Conservation (phyloP, 2,888 invertebrate species). For the Dryomyza anilis region DNA sequence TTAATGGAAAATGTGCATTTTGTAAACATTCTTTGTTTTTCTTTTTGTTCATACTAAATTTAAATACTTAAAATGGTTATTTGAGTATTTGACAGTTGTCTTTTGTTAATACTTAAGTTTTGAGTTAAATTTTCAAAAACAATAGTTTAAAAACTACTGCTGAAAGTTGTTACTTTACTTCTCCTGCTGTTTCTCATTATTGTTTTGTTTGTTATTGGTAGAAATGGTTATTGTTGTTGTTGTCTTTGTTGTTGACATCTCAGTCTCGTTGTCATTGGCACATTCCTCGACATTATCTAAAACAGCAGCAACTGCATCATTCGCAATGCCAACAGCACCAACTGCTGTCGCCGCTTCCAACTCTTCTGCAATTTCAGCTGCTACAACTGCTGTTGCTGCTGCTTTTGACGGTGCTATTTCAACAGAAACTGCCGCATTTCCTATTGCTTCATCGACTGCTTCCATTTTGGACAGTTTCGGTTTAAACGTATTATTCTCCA, state of each 20-base stretch:
- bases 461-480: conserved; percentile 45
- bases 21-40: no score
- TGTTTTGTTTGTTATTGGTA: conserved; percentile 32
- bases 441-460: conserved; percentile 24
- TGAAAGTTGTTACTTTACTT: no score
- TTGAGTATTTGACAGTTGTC: not conserved
- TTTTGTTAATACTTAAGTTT: not conserved
- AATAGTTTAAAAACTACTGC: no score
- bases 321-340: conserved; percentile 39
- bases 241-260: conserved; percentile 35
- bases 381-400: not conserved
- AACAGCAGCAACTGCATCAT: conserved; percentile 31
- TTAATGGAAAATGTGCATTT: no score
- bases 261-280: conserved; percentile 50
- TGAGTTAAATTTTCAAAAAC: no score
- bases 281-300: conserved; percentile 29
- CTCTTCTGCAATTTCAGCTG: conserved; percentile 37
- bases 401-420: conserved; percentile 3
- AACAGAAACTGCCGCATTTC: conserved; percentile 11
- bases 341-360: conserved; percentile 38
- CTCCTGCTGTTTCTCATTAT: conserved; percentile 36
- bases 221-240: conserved; percentile 18
- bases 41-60: no score
- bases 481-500: conserved; percentile 57
- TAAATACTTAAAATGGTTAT: no score